These are phyloP conservation scores for Chaitophorus viminalis DNA, from an alignment of 2,888 invertebrate species.

Conservation along the genomic window DNA sequence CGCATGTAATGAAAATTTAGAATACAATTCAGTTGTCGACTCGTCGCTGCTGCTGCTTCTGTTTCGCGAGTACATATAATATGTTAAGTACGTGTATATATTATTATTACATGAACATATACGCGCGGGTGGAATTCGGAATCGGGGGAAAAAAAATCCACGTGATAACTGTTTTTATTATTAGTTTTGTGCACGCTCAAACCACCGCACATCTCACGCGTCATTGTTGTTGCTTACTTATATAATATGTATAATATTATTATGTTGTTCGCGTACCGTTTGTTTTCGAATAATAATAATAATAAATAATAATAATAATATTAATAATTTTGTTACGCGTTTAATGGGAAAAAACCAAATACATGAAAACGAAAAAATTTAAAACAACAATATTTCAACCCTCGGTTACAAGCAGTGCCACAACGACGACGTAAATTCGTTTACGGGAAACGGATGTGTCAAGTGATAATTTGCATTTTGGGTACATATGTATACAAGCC, in stretches of 20 bases:
- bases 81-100: too few species aligned
- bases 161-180: slow-evolving; percentile 3
- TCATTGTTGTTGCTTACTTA: background rate
- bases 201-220: background rate
- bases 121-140: slow-evolving; percentile 9
- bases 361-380: background rate
- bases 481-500: background rate
- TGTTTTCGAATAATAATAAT: background rate
- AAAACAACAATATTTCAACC: slow-evolving; percentile 15
- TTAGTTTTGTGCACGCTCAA: background rate
- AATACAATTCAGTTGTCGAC: background rate
- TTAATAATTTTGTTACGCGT: background rate
- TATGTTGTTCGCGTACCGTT: background rate
- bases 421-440: slow-evolving; percentile 36
- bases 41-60: background rate
- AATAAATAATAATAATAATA: too few species aligned
- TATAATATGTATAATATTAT: too few species aligned
- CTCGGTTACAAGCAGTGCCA: background rate
- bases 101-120: too few species aligned
- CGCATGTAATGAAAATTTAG: background rate
- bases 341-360: background rate
- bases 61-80: background rate
- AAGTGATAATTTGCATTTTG: slow-evolving; percentile 56
- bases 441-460: slow-evolving; percentile 58
- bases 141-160: background rate